Evolutionary conservation across 2,113 vertebrate species (phyloP), one percentile per base, ranked within the genome.

Genomic region (Nanorana parkeri): DNA sequence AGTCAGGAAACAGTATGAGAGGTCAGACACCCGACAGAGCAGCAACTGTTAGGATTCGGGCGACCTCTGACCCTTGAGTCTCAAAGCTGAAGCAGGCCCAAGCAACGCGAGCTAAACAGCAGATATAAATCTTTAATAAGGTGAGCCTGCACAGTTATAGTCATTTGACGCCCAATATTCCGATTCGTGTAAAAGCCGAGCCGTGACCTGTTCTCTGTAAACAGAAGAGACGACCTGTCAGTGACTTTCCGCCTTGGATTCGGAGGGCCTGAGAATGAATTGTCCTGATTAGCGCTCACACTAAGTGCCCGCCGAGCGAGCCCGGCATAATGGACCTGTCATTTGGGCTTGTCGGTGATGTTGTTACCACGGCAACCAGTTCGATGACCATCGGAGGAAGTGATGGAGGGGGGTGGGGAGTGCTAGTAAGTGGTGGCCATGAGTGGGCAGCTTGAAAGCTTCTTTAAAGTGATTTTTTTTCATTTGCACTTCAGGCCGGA

Each of bases 311-410:
- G 0, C 29, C 20, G 6, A 20, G 65, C 19, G 58, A 20, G 76
- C 23, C 17, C 3, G 54, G 26, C 15, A 54, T 23, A 69, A 69
- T 65, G 75, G 75, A 24, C 64, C 32, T 56, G 52, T 20, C 64
- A 5, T 23, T 32, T 20, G 20, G 19, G 55, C 68, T 58, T 13
- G 20, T 10, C 24, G 21, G 19, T 11, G 54, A 74, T 16, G 26
- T 3, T 10, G 67, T 80, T 80, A 51, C 78, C 67, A 71, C 61
- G 56, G 78, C 17, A 60, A 80, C 65, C 10, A 17, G 32, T 26
- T 69, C 21, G 56, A 71, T 56, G 8, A 8, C 29, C n/a, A 26
- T 17, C 17, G 13, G 21, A 13, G 19, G n/a, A 68, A n/a, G n/a
- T n/a, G 4, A 5, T 4, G 32, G 32, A 11, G 10, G 41, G 41